These are phyloP conservation scores for Platycheirus rosarum DNA, from an alignment of 2,888 invertebrate genomes.

Conservation along the genomic window DNA sequence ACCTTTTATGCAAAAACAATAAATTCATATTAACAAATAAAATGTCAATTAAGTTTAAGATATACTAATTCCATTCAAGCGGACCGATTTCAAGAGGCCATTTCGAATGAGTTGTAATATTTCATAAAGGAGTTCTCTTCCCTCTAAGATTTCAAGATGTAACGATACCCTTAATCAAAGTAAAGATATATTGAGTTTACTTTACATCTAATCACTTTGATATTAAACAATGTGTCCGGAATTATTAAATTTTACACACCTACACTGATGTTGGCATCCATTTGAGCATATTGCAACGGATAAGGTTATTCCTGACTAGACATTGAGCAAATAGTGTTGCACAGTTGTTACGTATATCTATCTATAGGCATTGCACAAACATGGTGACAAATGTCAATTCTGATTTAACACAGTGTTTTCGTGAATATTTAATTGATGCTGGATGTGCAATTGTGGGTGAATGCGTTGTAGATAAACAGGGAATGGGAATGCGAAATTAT, in stretches of 20 bases:
- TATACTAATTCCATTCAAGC: too few relatives aligned
- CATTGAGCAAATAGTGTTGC: neutral
- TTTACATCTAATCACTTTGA: constrained; percentile 19
- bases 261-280: neutral
- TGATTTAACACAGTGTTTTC: constrained; percentile 34
- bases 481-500: constrained; percentile 8
- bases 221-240: constrained; percentile 1
- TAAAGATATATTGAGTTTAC: neutral
- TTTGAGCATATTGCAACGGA: neutral
- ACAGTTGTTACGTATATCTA: neutral
- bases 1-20: neutral
- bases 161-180: neutral
- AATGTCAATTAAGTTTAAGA: too few relatives aligned
- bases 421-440: constrained; percentile 44
- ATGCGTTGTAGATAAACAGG: constrained; percentile 17
- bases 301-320: constrained; percentile 4
- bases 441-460: constrained; percentile 23
- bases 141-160: neutral
- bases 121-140: too few relatives aligned
- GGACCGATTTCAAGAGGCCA: too few relatives aligned
- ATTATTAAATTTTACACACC: neutral
- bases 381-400: constrained; percentile 19
- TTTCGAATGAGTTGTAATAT: too few relatives aligned
- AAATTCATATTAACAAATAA: neutral
- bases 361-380: neutral